A percentile compares a stretch with the other conserved stretches of the same genome.
phyloP scores from a whole-genome alignment of 2,888 invertebrate species.

The Bellardia bayeri region DNA sequence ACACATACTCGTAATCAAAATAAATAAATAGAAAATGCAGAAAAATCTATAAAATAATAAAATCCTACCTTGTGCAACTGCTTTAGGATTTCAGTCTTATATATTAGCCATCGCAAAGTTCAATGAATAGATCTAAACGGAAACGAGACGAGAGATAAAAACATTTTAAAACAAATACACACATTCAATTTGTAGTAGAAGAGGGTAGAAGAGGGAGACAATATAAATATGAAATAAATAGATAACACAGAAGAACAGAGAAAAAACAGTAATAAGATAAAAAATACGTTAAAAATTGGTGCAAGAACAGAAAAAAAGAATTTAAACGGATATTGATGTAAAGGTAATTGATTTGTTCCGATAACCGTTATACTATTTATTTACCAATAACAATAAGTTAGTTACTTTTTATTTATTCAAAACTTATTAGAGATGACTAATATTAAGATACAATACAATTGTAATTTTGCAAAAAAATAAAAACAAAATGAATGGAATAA shows the following conservation, averaged over 20 bases:
- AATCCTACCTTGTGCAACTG: slow-evolving; percentile 83
- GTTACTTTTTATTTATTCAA: slow-evolving; percentile 13
- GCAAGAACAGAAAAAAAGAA: slow-evolving; percentile 16
- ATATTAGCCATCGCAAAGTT: slow-evolving; percentile 84
- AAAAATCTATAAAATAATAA: slow-evolving; percentile 43
- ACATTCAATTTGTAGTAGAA: slow-evolving; percentile 54
- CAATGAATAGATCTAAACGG: slow-evolving; percentile 83
- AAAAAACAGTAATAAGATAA: not conserved
- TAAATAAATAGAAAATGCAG: not conserved
- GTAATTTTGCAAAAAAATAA: not conserved
- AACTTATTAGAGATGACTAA: slow-evolving; percentile 61
- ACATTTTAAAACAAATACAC: slow-evolving; percentile 57
- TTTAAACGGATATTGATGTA: slow-evolving; percentile 38
- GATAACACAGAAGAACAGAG: not conserved
- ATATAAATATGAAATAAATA: slow-evolving; percentile 5
- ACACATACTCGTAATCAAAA: not conserved
- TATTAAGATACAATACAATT: slow-evolving; percentile 57
- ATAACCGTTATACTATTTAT: slow-evolving; percentile 56
- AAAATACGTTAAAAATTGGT: slow-evolving; percentile 38
- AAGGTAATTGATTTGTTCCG: slow-evolving; percentile 53
- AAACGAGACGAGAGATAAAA: slow-evolving; percentile 80
- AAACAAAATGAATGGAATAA: not conserved
- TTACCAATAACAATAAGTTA: not conserved
- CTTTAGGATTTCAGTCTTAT: slow-evolving; percentile 82
- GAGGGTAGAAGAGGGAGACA: slow-evolving; percentile 58